phyloP scores from a whole-genome alignment of 2,888 invertebrate genomes.

The Theristus sp. region DNA sequence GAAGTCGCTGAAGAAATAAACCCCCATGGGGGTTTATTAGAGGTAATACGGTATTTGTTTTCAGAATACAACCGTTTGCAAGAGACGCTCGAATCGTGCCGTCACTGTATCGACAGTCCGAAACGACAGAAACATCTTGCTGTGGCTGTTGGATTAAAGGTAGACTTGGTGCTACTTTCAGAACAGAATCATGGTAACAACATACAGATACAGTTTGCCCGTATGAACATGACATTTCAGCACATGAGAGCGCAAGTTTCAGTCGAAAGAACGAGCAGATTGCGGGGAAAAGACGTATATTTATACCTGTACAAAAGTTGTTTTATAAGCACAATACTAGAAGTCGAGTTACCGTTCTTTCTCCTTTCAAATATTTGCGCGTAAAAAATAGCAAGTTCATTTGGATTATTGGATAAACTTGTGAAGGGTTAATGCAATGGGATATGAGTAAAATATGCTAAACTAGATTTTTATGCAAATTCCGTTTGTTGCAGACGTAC shows the following conservation, averaged over 20 bases:
- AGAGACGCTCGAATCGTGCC: constrained; percentile 55
- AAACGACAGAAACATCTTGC: constrained; percentile 65
- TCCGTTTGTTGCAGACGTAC: constrained; percentile 43
- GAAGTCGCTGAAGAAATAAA: too few relatives aligned
- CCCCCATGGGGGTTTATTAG: background rate
- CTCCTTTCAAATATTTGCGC: background rate
- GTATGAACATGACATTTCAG: too few relatives aligned
- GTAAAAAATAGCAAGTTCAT: too few relatives aligned
- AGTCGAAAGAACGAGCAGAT: too few relatives aligned
- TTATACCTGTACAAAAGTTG: too few relatives aligned
- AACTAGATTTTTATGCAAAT: too few relatives aligned
- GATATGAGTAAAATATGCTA: background rate
- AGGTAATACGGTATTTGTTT: constrained; percentile 12
- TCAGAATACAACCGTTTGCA: constrained; percentile 49
- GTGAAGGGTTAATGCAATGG: background rate
- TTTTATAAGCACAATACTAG: too few relatives aligned
- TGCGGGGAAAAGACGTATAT: too few relatives aligned
- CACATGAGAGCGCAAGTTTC: too few relatives aligned
- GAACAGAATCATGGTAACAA: too few relatives aligned
- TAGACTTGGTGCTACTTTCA: too few relatives aligned
- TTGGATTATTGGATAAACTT: background rate
- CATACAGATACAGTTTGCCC: too few relatives aligned
- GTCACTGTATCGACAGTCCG: constrained; percentile 58
- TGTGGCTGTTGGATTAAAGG: constrained; percentile 56
- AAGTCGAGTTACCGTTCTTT: background rate